phyloP scores from a whole-genome alignment of 2,113 vertebrate genomes.

The Mustela nigripes region DNA sequence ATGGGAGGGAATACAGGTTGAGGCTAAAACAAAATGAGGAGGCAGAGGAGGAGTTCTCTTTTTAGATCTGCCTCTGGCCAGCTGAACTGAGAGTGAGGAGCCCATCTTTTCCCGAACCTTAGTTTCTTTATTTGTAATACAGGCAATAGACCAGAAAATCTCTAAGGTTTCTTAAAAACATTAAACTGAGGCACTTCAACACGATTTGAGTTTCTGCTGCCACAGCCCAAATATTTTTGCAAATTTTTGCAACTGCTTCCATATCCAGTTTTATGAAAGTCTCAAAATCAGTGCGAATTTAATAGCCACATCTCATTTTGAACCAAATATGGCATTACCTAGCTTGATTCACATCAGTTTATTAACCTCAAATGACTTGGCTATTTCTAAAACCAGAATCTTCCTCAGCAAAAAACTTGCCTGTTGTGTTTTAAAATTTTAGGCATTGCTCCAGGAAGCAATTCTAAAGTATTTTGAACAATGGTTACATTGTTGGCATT shows the following conservation, averaged over 20 bases:
- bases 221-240: background rate
- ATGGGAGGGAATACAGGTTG: background rate
- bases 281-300: background rate
- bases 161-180: background rate
- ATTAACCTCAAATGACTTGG: background rate
- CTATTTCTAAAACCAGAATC: conserved; percentile 24
- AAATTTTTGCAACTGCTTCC: background rate
- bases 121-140: background rate
- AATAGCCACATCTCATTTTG: background rate
- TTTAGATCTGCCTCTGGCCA: background rate
- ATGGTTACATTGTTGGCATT: background rate
- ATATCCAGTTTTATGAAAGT: background rate
- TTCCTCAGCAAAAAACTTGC: background rate
- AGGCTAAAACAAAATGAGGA: background rate
- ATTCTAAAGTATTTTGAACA: background rate
- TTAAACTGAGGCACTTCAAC: background rate
- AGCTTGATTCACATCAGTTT: background rate
- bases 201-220: background rate
- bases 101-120: background rate
- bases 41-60: background rate
- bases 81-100: background rate
- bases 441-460: background rate
- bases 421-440: background rate
- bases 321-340: background rate
- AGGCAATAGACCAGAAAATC: background rate